phyloP scores from a whole-genome alignment of 2,888 invertebrate genomes.

The Agrotis exclamationis region DNA sequence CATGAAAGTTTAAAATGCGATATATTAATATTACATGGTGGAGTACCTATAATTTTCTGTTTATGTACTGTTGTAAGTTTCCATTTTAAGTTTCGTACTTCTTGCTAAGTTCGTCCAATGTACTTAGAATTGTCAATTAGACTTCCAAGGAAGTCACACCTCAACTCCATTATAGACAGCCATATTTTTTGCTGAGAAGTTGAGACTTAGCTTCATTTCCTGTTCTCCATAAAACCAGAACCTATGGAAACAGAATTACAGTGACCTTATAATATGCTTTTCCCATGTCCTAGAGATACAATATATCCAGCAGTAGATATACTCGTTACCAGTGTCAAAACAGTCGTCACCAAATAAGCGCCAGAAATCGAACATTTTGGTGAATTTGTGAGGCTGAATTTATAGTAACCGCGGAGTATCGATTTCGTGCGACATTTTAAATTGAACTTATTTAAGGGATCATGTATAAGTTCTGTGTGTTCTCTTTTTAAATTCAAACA shows the following conservation, averaged over 20 bases:
- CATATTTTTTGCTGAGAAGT: constrained; percentile 1
- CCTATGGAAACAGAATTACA: neutral
- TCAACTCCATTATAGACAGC: neutral
- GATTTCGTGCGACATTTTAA: no score
- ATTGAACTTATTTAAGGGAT: no score
- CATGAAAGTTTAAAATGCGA: constrained; percentile 36
- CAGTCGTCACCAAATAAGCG: no score
- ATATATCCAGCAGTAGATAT: no score
- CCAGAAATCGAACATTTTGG: no score
- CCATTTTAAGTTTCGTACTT: neutral
- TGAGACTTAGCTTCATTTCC: neutral
- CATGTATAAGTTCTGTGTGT: no score
- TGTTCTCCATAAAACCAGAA: neutral
- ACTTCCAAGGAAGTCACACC: neutral
- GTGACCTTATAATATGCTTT: no score
- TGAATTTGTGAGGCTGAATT: no score
- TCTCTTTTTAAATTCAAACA: neutral
- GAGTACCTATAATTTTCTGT: constrained; percentile 30
- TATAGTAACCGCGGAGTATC: no score
- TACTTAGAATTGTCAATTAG: neutral
- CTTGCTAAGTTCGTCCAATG: constrained; percentile 3
- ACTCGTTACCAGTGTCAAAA: no score
- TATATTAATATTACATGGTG: constrained; percentile 51
- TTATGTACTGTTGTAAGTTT: neutral
- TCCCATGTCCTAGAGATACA: no score